Percentiles rank a stretch among this genome's conserved stretches.
phyloP scores from a whole-genome alignment of 2,797 vertebrate genomes.

The Typhlichthys eigenmanni region DNA sequence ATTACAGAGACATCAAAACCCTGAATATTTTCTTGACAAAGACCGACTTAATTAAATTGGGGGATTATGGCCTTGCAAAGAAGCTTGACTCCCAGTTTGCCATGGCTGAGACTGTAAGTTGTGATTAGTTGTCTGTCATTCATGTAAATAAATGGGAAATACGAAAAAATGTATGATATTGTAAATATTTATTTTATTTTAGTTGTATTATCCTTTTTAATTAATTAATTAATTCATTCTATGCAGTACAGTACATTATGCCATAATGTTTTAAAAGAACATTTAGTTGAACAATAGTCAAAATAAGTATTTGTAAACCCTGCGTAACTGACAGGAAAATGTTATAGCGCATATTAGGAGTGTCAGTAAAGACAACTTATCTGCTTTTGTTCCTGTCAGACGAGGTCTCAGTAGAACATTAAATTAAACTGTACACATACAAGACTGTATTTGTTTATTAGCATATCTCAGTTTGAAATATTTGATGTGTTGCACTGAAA shows the following conservation, averaged over 20 bases:
- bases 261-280: not conserved
- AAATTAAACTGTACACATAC: not conserved
- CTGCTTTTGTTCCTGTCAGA: conserved; percentile 18
- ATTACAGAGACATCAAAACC: conserved; percentile 94
- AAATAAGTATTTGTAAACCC: not conserved
- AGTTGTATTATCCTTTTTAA: no score
- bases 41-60: conserved; percentile 96
- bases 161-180: no score
- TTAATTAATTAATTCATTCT: not conserved
- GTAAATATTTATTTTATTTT: no score
- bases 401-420: not conserved
- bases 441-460: no score
- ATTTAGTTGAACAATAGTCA: not conserved
- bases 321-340: not conserved
- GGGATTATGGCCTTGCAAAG: conserved; percentile 97
- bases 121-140: not conserved
- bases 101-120: conserved; percentile 95
- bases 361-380: conserved; percentile 11
- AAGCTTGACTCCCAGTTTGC: conserved; percentile 94
- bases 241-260: conserved; percentile 4
- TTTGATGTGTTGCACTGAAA: not conserved
- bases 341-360: conserved; percentile 2
- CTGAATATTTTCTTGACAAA: conserved; percentile 99
- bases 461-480: not conserved
- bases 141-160: no score